These are phyloP conservation scores for Fregetta grallaria DNA, from an alignment of 2,113 vertebrate species.

Conservation along the genomic window DNA sequence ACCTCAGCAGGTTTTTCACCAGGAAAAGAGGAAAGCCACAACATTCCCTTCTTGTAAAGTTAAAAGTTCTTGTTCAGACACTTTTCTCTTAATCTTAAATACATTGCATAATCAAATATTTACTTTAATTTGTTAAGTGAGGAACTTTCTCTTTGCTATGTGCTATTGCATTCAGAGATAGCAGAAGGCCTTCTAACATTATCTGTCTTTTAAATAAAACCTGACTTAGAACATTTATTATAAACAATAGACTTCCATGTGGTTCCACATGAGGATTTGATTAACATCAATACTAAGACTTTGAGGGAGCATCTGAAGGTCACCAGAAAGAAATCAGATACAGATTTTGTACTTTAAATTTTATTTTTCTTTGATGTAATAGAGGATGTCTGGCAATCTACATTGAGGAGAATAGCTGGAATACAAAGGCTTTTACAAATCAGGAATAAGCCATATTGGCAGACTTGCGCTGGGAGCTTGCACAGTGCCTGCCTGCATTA, in stretches of 20 bases:
- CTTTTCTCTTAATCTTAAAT: background rate
- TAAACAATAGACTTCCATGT: background rate
- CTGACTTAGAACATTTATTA: background rate
- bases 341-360: background rate
- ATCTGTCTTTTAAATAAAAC: background rate
- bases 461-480: background rate
- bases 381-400: background rate
- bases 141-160: background rate
- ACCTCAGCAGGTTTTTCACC: background rate
- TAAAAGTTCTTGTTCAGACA: background rate
- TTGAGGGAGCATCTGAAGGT: background rate
- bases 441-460: background rate
- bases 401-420: background rate
- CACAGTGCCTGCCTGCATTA: background rate
- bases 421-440: background rate
- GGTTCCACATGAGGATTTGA: background rate
- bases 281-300: background rate
- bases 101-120: background rate
- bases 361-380: background rate
- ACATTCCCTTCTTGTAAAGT: background rate
- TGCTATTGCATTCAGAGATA: background rate
- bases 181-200: background rate
- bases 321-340: background rate
- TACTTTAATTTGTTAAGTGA: background rate
- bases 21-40: background rate